phyloP scores from a whole-genome alignment of 2,113 vertebrate species.

The Podocnemis expansa region DNA sequence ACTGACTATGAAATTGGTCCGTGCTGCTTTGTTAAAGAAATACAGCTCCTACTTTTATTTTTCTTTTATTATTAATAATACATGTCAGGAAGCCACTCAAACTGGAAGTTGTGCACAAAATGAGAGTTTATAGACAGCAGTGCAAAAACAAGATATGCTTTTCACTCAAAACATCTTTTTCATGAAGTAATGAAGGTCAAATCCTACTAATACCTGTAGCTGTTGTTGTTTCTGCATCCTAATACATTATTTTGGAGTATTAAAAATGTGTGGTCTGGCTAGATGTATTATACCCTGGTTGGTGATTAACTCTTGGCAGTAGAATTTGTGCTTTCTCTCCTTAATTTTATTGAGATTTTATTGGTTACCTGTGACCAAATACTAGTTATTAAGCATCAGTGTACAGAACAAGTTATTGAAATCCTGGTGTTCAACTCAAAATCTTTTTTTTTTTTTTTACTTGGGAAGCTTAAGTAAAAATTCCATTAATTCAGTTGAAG shows the following conservation, averaged over 20 bases:
- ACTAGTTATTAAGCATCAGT: constrained; percentile 44
- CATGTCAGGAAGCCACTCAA: constrained; percentile 61
- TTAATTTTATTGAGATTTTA: constrained; percentile 41
- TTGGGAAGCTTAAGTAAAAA: neutral
- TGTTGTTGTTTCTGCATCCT: constrained; percentile 44
- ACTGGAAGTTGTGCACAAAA: constrained; percentile 36
- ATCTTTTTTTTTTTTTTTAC: neutral
- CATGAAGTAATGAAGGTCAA: constrained; percentile 3
- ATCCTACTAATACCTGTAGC: constrained; percentile 10
- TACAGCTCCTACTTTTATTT: constrained; percentile 59
- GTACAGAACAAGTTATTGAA: constrained; percentile 32
- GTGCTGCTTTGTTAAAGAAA: constrained; percentile 63
- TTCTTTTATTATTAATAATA: constrained; percentile 70
- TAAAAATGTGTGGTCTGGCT: constrained; percentile 19
- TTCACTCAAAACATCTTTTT: constrained; percentile 25
- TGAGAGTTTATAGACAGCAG: constrained; percentile 38
- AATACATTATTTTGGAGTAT: constrained; percentile 29
- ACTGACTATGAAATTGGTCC: constrained; percentile 50
- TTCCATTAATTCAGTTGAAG: constrained; percentile 5
- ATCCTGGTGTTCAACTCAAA: neutral
- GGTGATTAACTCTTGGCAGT: constrained; percentile 9
- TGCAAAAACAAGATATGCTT: neutral
- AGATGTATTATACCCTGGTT: constrained; percentile 35
- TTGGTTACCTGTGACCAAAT: constrained; percentile 56
- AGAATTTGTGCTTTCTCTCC: constrained; percentile 24